Percentiles rank a stretch among this genome's conserved stretches.
These are phyloP conservation scores for Melanotaenia parkinsoni DNA, from an alignment of 2,797 vertebrate genomes.

Conservation along the genomic window DNA sequence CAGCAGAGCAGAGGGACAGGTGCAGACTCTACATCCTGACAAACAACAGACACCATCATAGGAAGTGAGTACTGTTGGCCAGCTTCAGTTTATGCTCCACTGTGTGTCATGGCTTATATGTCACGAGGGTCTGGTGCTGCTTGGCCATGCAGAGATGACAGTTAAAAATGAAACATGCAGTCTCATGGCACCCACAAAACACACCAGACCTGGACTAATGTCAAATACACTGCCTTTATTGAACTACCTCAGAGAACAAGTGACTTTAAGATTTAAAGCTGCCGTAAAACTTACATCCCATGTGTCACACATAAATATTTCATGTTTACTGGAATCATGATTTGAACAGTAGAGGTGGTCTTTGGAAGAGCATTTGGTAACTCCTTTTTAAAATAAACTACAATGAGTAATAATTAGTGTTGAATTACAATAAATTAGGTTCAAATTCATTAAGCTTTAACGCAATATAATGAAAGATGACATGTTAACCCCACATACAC, in stretches of 20 bases:
- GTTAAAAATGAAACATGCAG: slow-evolving; percentile 56
- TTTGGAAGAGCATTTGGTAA: not conserved
- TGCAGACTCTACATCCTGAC: slow-evolving; percentile 51
- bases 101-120: slow-evolving; percentile 61
- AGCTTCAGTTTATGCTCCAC: slow-evolving; percentile 56
- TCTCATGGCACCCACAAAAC: slow-evolving; percentile 45
- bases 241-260: slow-evolving; percentile 27
- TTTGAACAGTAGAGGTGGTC: not conserved
- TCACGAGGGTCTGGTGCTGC: slow-evolving; percentile 54
- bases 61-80: slow-evolving; percentile 52
- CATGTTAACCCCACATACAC: no score
- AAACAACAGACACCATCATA: slow-evolving; percentile 59
- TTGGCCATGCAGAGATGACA: slow-evolving; percentile 64
- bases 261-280: slow-evolving; percentile 24
- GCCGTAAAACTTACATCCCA: slow-evolving; percentile 7
- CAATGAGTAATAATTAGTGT: not conserved
- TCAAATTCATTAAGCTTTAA: no score
- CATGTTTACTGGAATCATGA: slow-evolving; percentile 6
- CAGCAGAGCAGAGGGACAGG: slow-evolving; percentile 38
- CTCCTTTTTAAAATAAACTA: not conserved
- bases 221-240: slow-evolving; percentile 35
- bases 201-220: slow-evolving; percentile 38
- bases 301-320: slow-evolving; percentile 1
- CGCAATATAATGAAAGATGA: no score
- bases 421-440: no score